Base-by-base conservation (phyloP, 2,113 vertebrate genomes). In the Neotoma lepida region DNA sequence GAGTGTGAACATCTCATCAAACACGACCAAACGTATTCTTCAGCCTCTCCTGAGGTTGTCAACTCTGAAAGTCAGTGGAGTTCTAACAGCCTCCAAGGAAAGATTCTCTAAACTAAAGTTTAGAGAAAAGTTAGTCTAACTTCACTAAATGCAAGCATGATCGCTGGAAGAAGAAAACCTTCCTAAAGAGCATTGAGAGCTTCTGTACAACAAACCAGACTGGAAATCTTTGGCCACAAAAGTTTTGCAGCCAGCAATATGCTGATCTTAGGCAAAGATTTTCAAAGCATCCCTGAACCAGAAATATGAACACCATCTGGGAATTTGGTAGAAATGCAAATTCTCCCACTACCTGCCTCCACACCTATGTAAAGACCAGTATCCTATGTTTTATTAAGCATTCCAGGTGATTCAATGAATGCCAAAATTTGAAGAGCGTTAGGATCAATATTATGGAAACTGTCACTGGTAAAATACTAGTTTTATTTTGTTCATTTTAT, bases 1-100 rank as follows among this genome's bases (percentile, higher is more conserved):
- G 24, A 90, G 22, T 84, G 85, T 97, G 64, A 95, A 39, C 41
- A 86, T 86, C 35, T 76, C 85, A 88, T 94, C 64, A 94, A 96
- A 86, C 44, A 90, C 14, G 2, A 86, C 61, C 61, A 66, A 33
- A 84, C 58, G 66, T 78, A 73, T 24, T 28, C 44, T 78, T 44
- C 4, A 39, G 9, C 73, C 41, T 92, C 56, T 30, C 70, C 4
- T 68, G 61, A 74, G n/a, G 63, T 30, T 63, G 26, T 22, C 58
- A 90, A 41, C 6, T 68, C 35, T 64, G 49, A 88, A 89, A 78
- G 41, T 71, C 68, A 35, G 35, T 88, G 51, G 17, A 87, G 14
- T 84, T 93, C 88, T 95, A 90, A 82, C 41, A 90, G 30, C 78
- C 2, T 66, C 44, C 41, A 89, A 18, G 24, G 28, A 77, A 86